phyloP scores from a whole-genome alignment of 2,888 invertebrate genomes.

The Hartigia nigra region DNA sequence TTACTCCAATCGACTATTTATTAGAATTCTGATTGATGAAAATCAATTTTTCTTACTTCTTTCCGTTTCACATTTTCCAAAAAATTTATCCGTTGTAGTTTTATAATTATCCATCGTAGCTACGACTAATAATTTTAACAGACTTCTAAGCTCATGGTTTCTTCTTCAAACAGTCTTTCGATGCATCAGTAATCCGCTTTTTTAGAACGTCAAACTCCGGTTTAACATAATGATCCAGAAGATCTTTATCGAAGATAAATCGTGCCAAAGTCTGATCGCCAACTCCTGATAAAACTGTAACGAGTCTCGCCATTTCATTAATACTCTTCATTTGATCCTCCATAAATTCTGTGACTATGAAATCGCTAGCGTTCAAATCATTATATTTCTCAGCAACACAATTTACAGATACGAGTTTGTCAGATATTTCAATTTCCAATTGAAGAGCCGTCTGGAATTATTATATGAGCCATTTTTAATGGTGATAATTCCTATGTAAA shows the following conservation, averaged over 20 bases:
- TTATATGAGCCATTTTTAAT: not conserved
- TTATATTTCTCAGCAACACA: conserved; percentile 64
- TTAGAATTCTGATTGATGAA: not conserved
- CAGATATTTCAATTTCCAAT: conserved; percentile 47
- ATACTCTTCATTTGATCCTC: conserved; percentile 72
- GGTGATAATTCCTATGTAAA: conserved; percentile 8
- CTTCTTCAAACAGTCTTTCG: not conserved
- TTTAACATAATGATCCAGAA: conserved; percentile 45
- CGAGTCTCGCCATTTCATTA: conserved; percentile 70
- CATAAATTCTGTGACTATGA: conserved; percentile 69
- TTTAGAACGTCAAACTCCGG: conserved; percentile 43
- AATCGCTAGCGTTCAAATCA: conserved; percentile 69
- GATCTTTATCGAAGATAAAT: conserved; percentile 54
- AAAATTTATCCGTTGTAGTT: not conserved
- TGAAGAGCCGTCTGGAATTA: conserved; percentile 45
- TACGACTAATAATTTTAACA: not conserved
- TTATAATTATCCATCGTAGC: not conserved
- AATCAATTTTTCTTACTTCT: not conserved
- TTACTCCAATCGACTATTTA: not conserved
- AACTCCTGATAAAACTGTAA: conserved; percentile 64
- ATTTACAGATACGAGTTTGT: conserved; percentile 65
- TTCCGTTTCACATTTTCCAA: not conserved
- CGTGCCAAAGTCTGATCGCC: conserved; percentile 50
- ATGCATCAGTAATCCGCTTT: not conserved
- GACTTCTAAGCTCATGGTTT: not conserved